phyloP scores from a whole-genome alignment of 2,888 invertebrate genomes.

The Cephalotes varians region DNA sequence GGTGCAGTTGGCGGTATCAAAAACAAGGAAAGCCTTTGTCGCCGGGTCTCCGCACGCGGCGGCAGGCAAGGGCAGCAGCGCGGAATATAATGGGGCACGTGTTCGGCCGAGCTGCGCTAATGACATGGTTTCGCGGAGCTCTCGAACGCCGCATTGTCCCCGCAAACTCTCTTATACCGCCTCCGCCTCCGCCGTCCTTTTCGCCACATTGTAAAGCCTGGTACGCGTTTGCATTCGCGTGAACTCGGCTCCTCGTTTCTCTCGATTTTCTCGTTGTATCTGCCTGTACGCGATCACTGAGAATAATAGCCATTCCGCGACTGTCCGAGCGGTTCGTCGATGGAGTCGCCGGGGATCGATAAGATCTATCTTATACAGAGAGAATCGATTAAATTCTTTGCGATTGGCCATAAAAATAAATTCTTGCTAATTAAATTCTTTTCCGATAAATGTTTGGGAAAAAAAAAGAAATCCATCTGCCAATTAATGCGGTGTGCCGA shows the following conservation, averaged over 20 bases:
- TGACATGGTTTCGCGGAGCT: slow-evolving; percentile 75
- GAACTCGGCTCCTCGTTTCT: slow-evolving; percentile 2
- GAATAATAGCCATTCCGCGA: slow-evolving; percentile 37
- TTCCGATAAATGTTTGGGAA: neutral
- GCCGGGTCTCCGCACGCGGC: slow-evolving; percentile 35
- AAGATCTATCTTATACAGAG: neutral
- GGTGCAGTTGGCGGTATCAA: slow-evolving; percentile 53
- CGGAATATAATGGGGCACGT: slow-evolving; percentile 77
- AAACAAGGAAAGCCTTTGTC: slow-evolving; percentile 76
- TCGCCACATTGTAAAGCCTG: slow-evolving; percentile 2
- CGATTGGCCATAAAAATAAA: neutral
- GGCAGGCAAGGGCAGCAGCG: slow-evolving; percentile 49
- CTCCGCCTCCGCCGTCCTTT: slow-evolving; percentile 24
- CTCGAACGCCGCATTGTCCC: slow-evolving; percentile 72
- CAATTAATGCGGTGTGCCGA: too few species aligned
- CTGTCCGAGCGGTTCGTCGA: slow-evolving; percentile 26
- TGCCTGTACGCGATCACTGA: neutral
- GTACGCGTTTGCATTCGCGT: slow-evolving; percentile 6
- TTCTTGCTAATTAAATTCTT: neutral
- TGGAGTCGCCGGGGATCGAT: slow-evolving; percentile 5
- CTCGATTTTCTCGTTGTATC: slow-evolving; percentile 18
- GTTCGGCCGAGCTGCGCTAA: slow-evolving; percentile 72
- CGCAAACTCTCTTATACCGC: slow-evolving; percentile 43
- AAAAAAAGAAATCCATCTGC: neutral
- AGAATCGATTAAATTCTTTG: neutral